Conservation (phyloP, 2,797 vertebrate genomes). For the Bufotes viridis region DNA sequence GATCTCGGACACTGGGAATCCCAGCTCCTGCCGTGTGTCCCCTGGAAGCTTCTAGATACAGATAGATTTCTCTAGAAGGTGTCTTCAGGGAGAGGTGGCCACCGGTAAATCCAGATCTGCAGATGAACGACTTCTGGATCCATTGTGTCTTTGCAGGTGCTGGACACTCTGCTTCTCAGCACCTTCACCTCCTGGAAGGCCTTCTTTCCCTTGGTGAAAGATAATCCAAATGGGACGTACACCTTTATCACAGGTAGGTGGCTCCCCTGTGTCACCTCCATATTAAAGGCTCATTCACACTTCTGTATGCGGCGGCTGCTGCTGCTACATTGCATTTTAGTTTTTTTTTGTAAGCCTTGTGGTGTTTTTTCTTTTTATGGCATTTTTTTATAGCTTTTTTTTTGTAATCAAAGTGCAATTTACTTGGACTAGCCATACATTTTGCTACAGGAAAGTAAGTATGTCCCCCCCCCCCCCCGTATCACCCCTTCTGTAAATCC, state of each 20-base stretch:
- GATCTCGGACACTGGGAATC: too few species aligned
- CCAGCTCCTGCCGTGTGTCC: too few species aligned
- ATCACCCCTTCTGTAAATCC: too few species aligned
- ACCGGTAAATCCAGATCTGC: not conserved
- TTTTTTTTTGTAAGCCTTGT: too few species aligned
- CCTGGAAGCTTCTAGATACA: not conserved
- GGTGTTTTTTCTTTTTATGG: too few species aligned
- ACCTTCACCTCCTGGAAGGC: conserved; percentile 83
- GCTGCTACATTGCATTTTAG: too few species aligned
- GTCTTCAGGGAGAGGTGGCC: not conserved
- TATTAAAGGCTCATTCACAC: not conserved
- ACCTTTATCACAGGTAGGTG: conserved; percentile 83
- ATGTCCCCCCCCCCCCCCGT: too few species aligned
- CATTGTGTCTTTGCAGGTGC: conserved; percentile 70
- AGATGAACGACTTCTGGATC: not conserved
- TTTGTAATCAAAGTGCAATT: too few species aligned
- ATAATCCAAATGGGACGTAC: conserved; percentile 78
- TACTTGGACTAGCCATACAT: too few species aligned
- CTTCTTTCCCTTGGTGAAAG: conserved; percentile 79
- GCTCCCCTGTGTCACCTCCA: not conserved
- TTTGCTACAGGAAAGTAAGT: too few species aligned
- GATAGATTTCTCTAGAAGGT: not conserved
- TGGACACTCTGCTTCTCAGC: conserved; percentile 78
- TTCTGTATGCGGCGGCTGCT: too few species aligned
- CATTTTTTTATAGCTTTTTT: too few species aligned